Percentiles rank a stretch among this genome's conserved stretches.
Evolutionary conservation across 2,113 vertebrate genomes (phyloP).

Genomic region (Bungarus multicinctus): DNA sequence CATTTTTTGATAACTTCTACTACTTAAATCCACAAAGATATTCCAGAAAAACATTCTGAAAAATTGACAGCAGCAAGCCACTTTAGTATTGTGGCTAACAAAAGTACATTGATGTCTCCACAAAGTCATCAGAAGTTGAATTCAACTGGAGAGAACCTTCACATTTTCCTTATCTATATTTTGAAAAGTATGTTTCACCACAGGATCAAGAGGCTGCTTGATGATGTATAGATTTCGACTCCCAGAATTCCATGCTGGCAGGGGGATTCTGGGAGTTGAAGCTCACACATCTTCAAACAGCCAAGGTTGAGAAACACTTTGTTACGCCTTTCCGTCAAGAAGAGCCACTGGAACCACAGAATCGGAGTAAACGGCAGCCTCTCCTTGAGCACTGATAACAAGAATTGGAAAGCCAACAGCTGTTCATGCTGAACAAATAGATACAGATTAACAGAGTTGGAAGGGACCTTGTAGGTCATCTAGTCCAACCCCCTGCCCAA

Average conservation of each 20-base stretch:
- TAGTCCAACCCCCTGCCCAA: no score
- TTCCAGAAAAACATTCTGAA: background rate
- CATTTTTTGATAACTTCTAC: background rate
- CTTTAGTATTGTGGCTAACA: background rate
- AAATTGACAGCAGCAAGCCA: background rate
- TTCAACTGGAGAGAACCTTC: background rate
- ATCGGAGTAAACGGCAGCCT: background rate
- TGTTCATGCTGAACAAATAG: background rate
- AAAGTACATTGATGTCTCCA: background rate
- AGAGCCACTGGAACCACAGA: background rate
- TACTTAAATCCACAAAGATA: background rate
- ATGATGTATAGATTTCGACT: background rate
- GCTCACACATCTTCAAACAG: background rate
- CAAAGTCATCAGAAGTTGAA: background rate
- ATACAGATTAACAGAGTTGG: no score
- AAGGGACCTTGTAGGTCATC: no score
- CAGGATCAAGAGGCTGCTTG: background rate
- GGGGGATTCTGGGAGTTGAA: background rate
- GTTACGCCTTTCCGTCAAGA: background rate
- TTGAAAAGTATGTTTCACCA: background rate
- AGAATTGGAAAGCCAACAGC: background rate
- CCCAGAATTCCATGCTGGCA: background rate
- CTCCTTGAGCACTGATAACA: background rate
- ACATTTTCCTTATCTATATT: background rate
- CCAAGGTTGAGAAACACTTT: background rate